Base-by-base conservation (phyloP, 2,888 invertebrate species). In the Nezara viridula region DNA sequence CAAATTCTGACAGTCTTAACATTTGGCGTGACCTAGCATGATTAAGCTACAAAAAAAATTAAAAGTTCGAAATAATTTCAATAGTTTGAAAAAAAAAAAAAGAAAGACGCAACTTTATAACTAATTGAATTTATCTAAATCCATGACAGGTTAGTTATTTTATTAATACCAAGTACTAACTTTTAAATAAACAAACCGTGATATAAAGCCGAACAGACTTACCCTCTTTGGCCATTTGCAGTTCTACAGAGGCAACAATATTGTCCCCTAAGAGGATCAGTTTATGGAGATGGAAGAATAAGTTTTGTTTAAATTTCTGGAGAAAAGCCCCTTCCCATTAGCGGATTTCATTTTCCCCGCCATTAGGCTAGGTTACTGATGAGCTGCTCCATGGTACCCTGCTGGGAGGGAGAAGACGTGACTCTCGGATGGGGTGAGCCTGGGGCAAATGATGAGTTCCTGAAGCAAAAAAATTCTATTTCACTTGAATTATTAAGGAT, bases 221-320 rank as follows among this genome's bases (percentile, higher is more conserved):
- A n/a, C 12, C n/a, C 55, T 55, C 55, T n/a, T 1, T 19, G 1
- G 6, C 6, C 32, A 16, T 32, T 32, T 10, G 32, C 5, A 66
- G 32, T n/a, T 16, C 21, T 16, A 32, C 27, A 16, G 14, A 66
- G 16, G 14, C 19, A 21, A 21, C 7, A 37, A 73, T 73, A 73
- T 73, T 73, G 19, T 73, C 37, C 7, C 7, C 2, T 19, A 73
- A 6, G 5, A 60, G 60, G 27, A 27, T 14, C 27, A 0, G 4
- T 73, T 73, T 73, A 73, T 81, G 81, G 7, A n/a, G n/a, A 24
- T 5, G 40, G 14, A 44, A 24, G 81, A 81, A 81, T 81, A 81
- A 81, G n/a, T 81, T 81, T 44, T 40, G n/a, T 81, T 44, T 81
- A 81, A 81, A 81, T 81, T 81, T 44, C 32, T 44, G 44, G 24